phyloP scores from a whole-genome alignment of 2,888 invertebrate species.

The Endomychus coccineus region DNA sequence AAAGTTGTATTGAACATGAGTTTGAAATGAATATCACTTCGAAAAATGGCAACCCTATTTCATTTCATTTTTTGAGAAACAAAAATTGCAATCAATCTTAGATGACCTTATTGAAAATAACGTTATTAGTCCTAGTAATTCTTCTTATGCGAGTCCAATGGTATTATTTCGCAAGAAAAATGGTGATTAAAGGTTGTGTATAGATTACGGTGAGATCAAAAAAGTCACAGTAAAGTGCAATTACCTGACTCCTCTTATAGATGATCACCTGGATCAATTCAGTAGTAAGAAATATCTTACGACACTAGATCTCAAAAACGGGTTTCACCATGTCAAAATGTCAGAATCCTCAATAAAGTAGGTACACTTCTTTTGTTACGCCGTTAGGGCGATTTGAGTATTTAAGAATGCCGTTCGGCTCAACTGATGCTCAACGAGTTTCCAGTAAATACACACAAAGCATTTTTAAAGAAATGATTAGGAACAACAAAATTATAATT shows the following conservation, averaged over 20 bases:
- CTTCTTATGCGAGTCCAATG: conserved; percentile 26
- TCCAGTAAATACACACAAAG: conserved; percentile 19
- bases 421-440: conserved; percentile 22
- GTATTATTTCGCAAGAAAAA: conserved; percentile 26
- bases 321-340: conserved; percentile 24
- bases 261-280: conserved; percentile 25
- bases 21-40: conserved; percentile 21
- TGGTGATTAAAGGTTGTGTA: conserved; percentile 26
- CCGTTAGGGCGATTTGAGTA: conserved; percentile 23
- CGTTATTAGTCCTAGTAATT: conserved; percentile 24
- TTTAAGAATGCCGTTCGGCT: conserved; percentile 25
- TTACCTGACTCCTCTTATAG: conserved; percentile 28
- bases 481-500: neutral
- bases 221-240: conserved; percentile 25
- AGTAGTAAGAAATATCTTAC: conserved; percentile 20
- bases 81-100: conserved; percentile 17
- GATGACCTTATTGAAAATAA: conserved; percentile 16
- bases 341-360: conserved; percentile 16
- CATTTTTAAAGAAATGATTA: neutral
- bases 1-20: conserved; percentile 11
- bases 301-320: conserved; percentile 21
- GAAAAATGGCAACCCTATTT: conserved; percentile 17
- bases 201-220: conserved; percentile 29
- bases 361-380: conserved; percentile 25
- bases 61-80: conserved; percentile 22